Evolutionary conservation across 2,113 vertebrate species (phyloP), one percentile per base, ranked within the genome.

Genomic region (Lampris incognitus): DNA sequence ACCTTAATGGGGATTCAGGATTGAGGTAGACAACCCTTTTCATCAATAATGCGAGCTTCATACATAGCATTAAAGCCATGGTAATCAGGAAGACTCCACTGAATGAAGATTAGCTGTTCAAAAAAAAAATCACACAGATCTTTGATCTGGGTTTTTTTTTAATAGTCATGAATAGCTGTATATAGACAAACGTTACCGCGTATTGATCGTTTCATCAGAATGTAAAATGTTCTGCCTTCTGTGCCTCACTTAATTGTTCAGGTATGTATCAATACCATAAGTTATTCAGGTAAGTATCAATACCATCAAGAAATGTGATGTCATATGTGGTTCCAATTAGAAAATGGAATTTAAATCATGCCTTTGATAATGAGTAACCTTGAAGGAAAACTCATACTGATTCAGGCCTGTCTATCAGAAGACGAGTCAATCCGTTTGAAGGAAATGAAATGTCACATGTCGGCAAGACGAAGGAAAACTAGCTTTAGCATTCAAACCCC

Each of bases 11-110:
- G 82, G 76, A 78, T 67, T 72, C 60, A 82, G 83, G 85, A 89
- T 86, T 67, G 83, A 80, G 56, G 67, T 2, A 67, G 80, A 89
- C 83, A 89, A 77, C 24, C 60, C 71, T 9, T 67, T 91, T 65
- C 81, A 87, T 90, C 75, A 90, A 87, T 81, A 73, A 92, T 80
- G 37, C 9, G 44, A 50, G 49, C 76, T 75, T 85, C 66, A 63
- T 70, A 63, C 81, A 76, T 87, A 39, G 76, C 80, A 67, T 84
- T 74, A 85, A 86, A 67, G 72, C 78, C 51, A 39, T 76, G 81
- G 77, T 88, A 86, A 87, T 86, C 68, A 86, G 75, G 52, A 73
- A 64, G 66, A 72, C 68, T 71, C 37, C 42, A 11, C 68, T 81
- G 83, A 91, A 86, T 86, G 81, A 56, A 41, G 60, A 86, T 89